A percentile compares a stretch with the other conserved stretches of the same genome.
These are phyloP conservation scores for Ptychochromis oligacanthus DNA, from an alignment of 2,113 vertebrate species.

Conservation along the genomic window DNA sequence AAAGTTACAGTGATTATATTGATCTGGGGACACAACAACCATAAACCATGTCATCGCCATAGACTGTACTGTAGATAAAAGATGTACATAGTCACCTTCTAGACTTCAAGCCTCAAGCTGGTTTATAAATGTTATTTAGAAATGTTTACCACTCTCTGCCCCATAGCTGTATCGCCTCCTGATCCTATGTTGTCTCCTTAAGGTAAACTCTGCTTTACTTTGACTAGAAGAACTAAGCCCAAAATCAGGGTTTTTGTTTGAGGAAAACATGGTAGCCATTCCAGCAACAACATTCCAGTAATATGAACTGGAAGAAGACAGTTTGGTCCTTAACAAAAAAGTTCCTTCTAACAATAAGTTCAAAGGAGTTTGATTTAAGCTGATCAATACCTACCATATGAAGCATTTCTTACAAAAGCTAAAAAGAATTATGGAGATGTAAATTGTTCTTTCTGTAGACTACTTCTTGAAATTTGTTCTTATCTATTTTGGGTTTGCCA, in stretches of 20 bases:
- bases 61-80: neutral
- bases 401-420: neutral
- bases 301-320: no score
- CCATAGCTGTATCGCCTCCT: neutral
- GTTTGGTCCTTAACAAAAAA: neutral
- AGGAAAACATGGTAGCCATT: neutral
- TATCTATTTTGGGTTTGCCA: no score
- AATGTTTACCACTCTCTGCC: neutral
- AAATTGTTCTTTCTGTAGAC: neutral
- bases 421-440: neutral
- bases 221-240: neutral
- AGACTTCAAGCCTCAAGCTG: neutral
- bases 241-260: neutral
- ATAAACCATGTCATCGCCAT: neutral
- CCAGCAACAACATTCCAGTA: no score
- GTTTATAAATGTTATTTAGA: neutral
- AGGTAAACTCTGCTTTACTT: neutral
- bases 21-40: slow-evolving; percentile 26
- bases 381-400: neutral
- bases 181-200: neutral
- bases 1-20: slow-evolving; percentile 70
- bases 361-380: neutral
- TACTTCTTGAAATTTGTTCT: no score
- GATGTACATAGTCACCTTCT: neutral
- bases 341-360: neutral